A percentile compares a stretch with the other conserved stretches of the same genome.
Conservation (phyloP, 2,113 vertebrate genomes). For the Heteronetta atricapilla region DNA sequence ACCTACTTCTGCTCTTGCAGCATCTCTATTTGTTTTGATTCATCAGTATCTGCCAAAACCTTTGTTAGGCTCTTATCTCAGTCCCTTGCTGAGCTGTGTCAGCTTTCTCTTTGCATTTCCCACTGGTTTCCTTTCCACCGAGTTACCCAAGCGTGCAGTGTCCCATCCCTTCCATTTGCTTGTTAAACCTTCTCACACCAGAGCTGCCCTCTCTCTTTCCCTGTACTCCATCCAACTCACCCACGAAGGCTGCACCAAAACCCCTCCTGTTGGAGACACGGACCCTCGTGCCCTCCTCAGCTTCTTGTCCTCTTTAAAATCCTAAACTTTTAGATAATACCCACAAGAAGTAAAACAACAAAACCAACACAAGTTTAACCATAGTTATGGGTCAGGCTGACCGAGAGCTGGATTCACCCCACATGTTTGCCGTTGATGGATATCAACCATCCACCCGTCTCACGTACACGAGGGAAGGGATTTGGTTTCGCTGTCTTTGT, state of each 20-base stretch:
- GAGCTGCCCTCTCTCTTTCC: neutral
- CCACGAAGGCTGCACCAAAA: neutral
- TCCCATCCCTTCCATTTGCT: neutral
- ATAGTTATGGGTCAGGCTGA: neutral
- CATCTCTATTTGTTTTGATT: neutral
- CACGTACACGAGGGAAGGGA: neutral
- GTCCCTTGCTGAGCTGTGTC: neutral
- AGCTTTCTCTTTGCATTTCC: neutral
- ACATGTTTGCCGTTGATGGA: neutral
- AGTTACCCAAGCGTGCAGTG: rapidly evolving
- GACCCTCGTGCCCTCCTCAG: neutral
- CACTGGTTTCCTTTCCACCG: neutral
- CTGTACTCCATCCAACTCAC: neutral
- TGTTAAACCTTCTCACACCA: neutral
- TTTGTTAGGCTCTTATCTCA: neutral
- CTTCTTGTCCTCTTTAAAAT: neutral
- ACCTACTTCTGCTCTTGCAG: neutral
- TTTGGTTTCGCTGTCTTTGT: neutral
- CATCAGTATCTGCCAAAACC: neutral
- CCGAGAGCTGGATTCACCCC: neutral
- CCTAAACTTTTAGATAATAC: neutral
- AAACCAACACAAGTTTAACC: neutral
- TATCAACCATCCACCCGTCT: neutral
- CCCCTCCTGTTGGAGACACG: neutral
- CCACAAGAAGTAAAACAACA: neutral